Conservation (phyloP, 2,888 invertebrate species). For the Rhingia rostrata region DNA sequence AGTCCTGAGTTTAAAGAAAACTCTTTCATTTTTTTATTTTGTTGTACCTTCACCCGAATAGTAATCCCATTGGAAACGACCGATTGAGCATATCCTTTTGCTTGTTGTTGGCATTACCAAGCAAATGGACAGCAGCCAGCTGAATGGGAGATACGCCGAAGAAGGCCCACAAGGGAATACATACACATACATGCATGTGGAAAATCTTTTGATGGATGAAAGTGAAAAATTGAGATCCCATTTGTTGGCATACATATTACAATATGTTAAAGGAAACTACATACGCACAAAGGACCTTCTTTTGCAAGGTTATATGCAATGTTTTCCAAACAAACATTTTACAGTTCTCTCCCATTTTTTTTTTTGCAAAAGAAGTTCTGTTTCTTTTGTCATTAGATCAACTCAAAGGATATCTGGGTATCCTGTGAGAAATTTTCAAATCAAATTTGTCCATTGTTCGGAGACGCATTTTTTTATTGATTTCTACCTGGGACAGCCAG, state of each 20-base stretch:
- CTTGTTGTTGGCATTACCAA: not conserved
- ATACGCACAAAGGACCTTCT: conserved; percentile 39
- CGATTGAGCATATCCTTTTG: conserved; percentile 62
- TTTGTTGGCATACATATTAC: conserved; percentile 70
- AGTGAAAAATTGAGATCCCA: conserved; percentile 72
- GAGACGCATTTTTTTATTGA: not conserved
- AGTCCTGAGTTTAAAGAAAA: conserved; percentile 38
- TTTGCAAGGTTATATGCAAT: conserved; percentile 63
- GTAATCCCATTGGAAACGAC: conserved; percentile 60
- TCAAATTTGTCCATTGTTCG: conserved; percentile 14
- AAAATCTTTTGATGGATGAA: conserved; percentile 67
- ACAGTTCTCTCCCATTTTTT: conserved; percentile 25
- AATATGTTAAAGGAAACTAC: conserved; percentile 52
- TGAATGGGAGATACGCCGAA: conserved; percentile 17
- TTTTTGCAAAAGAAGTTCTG: conserved; percentile 16
- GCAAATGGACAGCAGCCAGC: conserved; percentile 52
- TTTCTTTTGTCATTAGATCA: conserved; percentile 35
- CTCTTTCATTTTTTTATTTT: conserved; percentile 5
- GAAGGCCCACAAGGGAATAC: conserved; percentile 30
- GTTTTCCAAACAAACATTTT: conserved; percentile 69
- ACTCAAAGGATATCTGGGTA: not conserved
- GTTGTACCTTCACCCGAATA: conserved; percentile 37
- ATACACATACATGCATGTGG: not conserved
- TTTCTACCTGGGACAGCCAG: conserved; percentile 47
- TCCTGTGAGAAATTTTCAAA: conserved; percentile 54